Evolutionary conservation across 2,113 vertebrate genomes (phyloP), one percentile per base, ranked within the genome.

Genomic region (Rhipidura dahli): DNA sequence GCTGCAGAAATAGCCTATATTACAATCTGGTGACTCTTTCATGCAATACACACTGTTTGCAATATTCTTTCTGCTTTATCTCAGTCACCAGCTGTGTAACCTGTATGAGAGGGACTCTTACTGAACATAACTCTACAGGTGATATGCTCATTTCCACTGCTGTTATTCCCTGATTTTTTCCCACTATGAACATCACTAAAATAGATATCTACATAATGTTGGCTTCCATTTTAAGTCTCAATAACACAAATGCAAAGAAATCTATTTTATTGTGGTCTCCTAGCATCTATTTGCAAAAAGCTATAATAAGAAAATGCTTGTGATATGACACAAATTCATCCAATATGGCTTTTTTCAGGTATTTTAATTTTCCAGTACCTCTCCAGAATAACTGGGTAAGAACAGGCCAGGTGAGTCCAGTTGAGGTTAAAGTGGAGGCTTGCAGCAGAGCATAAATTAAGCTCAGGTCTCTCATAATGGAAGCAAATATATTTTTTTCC

Each of bases 31-130:
- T 63, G 50, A 63, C 33, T 83, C 71, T 83, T 85, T 54, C 47
- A 51, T 81, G 70, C 59, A 83, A 88, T 66, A 44, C 5, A 1
- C 1, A 7, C 35, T 71, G 66, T 45, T 95, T 59, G 59, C 1
- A 3, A 60, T 93, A 70, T 45, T 86, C 39, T 54, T 85, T 79
- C 72, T 84, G 27, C 72, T 90, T 93, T 83, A 90, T 78, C 68
- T 96, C 35, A 13, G 79, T 69, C 33, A 68, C 83, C 90, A 94
- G 82, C 93, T 93, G 87, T 63, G 71, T 90, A 83, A 90, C 63
- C 45, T 69, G 65, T 72, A 5, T 64, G 30, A 87, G 57, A 59
- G 19, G 75, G 37, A 26, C 16, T 76, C 33, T 75, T 59, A 57
- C 51, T 1, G 10, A 88, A 73, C 51, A 17, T 66, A 93, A 64